Base-by-base conservation (phyloP, 2,797 vertebrate species). In the Leuciscus waleckii region DNA sequence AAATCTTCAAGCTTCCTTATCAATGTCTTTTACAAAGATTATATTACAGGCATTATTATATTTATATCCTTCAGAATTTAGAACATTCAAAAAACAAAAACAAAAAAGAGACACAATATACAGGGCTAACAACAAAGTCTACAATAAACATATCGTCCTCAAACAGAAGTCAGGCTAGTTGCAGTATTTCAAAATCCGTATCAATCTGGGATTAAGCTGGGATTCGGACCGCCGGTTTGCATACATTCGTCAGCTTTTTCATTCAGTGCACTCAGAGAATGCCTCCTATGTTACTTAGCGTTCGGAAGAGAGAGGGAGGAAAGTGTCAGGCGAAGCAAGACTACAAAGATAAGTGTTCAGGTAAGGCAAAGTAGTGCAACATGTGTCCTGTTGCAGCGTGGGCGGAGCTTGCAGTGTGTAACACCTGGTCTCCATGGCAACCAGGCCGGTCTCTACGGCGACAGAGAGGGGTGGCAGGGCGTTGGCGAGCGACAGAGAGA, bases 1-100 rank as follows among this genome's bases (percentile, higher is more conserved):
- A 94, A 89, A 91, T 88, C 81, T 92, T 94, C 93, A 93, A 94
- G 93, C 90, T 81, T 89, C 90, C 88, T 89, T 26, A 89, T 87
- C 91, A 90, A 85, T 84, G 80, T 91, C 91, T 92, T 92, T 94
- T 94, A 90, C 93, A 95, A 94, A 95, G 92, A 93, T 95, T 94
- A 93, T 94, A 92, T 95, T 92, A 93, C 94, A 91, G 86, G 90
- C 93, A 95, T 95, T 95, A 89, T 91, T 94, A 93, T 93, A 94
- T 93, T 94, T 91, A 94, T 91, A 89, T 87, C 92, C 87, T 85
- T 89, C 92, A 76, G 91, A 90, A 88, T 17, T 87, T n/a, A n/a
- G 82, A 83, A 87, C 92, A 92, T 89, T 88, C 89, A 88, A 91
- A 89, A 94, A 68, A 39, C 13, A 39, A 37, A 10, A 41, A 7